phyloP scores from a whole-genome alignment of 2,888 invertebrate species.

The Nymphalis urticae region DNA sequence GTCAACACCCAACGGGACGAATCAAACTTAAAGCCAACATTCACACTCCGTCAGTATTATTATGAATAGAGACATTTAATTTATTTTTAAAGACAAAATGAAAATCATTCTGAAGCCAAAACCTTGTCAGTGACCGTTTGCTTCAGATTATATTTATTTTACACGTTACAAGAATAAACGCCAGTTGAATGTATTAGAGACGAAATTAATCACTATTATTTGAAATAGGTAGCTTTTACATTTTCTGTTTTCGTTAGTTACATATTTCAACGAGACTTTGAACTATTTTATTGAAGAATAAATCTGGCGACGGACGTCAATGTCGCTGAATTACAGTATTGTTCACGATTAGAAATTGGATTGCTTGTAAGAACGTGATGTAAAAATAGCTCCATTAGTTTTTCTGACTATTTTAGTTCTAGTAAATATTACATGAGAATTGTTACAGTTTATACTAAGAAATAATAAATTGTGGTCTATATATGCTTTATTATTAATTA shows the following conservation, averaged over 20 bases:
- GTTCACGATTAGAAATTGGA: neutral
- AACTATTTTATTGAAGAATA: slow-evolving; percentile 24
- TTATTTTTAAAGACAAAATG: slow-evolving; percentile 32
- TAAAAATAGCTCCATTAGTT: neutral
- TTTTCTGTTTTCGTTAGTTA: slow-evolving; percentile 1
- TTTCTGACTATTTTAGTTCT: neutral
- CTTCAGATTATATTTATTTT: slow-evolving; percentile 52
- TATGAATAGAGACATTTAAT: slow-evolving; percentile 13
- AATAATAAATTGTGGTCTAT: too few relatives aligned
- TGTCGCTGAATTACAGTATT: slow-evolving; percentile 3
- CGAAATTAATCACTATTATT: slow-evolving; percentile 43
- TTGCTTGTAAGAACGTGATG: neutral
- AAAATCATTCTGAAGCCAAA: slow-evolving; percentile 35
- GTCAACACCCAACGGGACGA: neutral
- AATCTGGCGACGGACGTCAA: slow-evolving; percentile 17
- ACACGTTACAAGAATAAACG: slow-evolving; percentile 16
- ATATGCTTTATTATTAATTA: too few relatives aligned
- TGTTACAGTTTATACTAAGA: too few relatives aligned
- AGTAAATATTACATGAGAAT: too few relatives aligned
- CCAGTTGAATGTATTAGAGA: slow-evolving; percentile 4
- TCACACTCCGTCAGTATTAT: slow-evolving; percentile 7
- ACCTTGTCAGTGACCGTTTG: slow-evolving; percentile 43
- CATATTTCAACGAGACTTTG: slow-evolving; percentile 13
- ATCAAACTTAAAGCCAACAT: neutral
- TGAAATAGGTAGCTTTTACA: neutral